These are phyloP conservation scores for Myiozetetes cayanensis DNA, from an alignment of 2,113 vertebrate species.

Conservation along the genomic window DNA sequence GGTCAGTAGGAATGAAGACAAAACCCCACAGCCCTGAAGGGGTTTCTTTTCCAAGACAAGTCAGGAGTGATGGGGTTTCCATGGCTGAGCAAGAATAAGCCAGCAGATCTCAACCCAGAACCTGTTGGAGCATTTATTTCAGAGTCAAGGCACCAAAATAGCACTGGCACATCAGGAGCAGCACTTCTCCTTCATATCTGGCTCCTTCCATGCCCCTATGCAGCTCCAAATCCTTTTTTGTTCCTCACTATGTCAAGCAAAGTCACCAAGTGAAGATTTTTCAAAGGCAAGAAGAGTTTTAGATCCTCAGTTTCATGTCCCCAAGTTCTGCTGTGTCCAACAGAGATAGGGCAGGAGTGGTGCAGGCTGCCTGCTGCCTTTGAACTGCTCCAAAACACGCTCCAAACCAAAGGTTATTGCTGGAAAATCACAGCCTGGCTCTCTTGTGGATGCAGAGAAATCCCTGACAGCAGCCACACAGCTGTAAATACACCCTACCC, in stretches of 20 bases:
- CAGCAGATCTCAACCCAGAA: background rate
- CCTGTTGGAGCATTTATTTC: background rate
- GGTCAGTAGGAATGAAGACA: accelerated
- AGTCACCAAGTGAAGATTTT: slow-evolving; percentile 16
- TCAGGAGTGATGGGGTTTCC: background rate
- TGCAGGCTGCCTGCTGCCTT: slow-evolving; percentile 6
- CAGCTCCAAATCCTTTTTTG: background rate
- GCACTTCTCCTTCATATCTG: background rate
- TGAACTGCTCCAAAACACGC: background rate
- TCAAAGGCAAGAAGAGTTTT: background rate
- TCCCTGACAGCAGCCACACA: background rate
- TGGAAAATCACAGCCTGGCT: background rate
- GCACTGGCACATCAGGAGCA: background rate
- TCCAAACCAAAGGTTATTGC: background rate
- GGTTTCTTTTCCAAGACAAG: background rate
- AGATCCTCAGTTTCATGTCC: background rate
- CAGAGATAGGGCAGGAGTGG: background rate
- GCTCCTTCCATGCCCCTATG: background rate
- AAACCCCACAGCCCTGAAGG: background rate
- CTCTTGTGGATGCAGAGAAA: background rate
- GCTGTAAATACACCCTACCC: background rate
- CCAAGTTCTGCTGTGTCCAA: background rate
- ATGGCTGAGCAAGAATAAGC: background rate
- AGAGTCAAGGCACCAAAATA: background rate
- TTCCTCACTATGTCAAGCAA: background rate